Percentiles rank a stretch among this genome's conserved stretches.
These are phyloP conservation scores for Zaprionus davidi DNA, from an alignment of 1,140 invertebrate species.

Conservation along the genomic window DNA sequence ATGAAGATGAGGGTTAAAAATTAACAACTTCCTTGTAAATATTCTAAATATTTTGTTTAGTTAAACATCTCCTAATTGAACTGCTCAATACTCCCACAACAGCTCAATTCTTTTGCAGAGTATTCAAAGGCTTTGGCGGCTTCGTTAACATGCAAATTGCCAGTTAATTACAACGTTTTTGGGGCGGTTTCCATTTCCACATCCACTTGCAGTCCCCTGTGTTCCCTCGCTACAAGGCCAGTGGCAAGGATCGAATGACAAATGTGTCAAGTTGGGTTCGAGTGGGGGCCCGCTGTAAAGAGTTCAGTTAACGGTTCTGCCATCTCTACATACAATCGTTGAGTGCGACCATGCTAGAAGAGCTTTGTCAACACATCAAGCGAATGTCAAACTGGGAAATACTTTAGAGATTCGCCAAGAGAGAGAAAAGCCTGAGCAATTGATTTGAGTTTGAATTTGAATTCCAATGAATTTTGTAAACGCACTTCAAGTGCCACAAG, in stretches of 20 bases:
- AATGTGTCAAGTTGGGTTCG: constrained; percentile 44
- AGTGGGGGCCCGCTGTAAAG: constrained; percentile 17
- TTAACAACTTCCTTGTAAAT: not conserved
- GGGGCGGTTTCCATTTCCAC: not conserved
- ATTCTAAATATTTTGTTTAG: not conserved
- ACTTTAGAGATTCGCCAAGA: not conserved
- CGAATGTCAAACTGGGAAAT: constrained; percentile 15
- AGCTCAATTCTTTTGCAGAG: not conserved
- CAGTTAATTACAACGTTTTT: constrained; percentile 57
- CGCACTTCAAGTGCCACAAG: constrained; percentile 1
- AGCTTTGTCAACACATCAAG: constrained; percentile 47
- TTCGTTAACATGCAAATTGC: constrained; percentile 62
- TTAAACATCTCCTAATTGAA: not conserved
- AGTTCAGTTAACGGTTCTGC: constrained; percentile 27
- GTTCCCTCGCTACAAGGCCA: not conserved
- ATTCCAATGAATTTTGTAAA: constrained; percentile 15
- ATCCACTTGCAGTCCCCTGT: not conserved
- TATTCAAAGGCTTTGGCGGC: constrained; percentile 13
- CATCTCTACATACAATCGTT: not conserved
- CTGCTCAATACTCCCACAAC: not conserved
- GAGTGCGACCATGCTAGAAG: constrained; percentile 20
- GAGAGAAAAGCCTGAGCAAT: not conserved
- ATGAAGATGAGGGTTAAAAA: not conserved
- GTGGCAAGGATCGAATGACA: constrained; percentile 60
- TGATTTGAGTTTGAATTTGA: constrained; percentile 12